Conservation (phyloP, 2,113 vertebrate species). For the Dendrocopos noguchii region DNA sequence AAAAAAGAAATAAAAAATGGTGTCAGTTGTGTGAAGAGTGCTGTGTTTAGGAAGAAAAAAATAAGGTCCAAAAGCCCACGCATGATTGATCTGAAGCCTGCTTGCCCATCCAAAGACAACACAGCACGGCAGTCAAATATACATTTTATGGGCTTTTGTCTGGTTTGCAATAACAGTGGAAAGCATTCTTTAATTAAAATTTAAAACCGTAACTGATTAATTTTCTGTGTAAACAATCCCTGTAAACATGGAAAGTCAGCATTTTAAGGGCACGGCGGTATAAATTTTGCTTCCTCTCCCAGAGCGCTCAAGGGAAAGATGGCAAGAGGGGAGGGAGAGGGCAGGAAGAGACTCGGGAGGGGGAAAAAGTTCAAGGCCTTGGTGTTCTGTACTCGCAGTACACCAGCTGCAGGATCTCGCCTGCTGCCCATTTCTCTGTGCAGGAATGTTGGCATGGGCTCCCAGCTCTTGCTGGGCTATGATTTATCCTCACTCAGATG, state of each 20-base stretch:
- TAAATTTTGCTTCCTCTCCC: conserved; percentile 74
- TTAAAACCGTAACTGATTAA: conserved; percentile 87
- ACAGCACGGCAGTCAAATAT: conserved; percentile 77
- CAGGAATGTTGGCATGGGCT: conserved; percentile 26
- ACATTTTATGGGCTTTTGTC: conserved; percentile 84
- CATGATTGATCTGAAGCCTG: conserved; percentile 77
- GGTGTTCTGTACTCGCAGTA: not conserved
- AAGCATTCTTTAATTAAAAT: conserved; percentile 87
- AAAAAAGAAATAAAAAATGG: conserved; percentile 46
- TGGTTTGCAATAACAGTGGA: conserved; percentile 82
- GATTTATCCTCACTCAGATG: conserved; percentile 44
- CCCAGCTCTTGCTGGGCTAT: not conserved
- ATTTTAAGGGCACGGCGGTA: conserved; percentile 68
- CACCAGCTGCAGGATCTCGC: conserved; percentile 33
- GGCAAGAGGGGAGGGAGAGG: conserved; percentile 33
- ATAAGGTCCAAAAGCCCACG: conserved; percentile 74
- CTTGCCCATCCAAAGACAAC: conserved; percentile 78
- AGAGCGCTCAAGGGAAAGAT: conserved; percentile 15
- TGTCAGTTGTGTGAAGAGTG: conserved; percentile 73
- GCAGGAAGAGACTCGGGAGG: conserved; percentile 25
- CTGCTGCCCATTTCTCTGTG: conserved; percentile 24
- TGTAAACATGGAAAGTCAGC: conserved; percentile 81
- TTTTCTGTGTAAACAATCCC: conserved; percentile 82
- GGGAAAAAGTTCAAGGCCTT: conserved; percentile 58
- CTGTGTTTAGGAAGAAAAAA: conserved; percentile 70